Evolutionary conservation across 1,140 invertebrate species (phyloP).

Genomic region (Pogonomyrmex barbatus): DNA sequence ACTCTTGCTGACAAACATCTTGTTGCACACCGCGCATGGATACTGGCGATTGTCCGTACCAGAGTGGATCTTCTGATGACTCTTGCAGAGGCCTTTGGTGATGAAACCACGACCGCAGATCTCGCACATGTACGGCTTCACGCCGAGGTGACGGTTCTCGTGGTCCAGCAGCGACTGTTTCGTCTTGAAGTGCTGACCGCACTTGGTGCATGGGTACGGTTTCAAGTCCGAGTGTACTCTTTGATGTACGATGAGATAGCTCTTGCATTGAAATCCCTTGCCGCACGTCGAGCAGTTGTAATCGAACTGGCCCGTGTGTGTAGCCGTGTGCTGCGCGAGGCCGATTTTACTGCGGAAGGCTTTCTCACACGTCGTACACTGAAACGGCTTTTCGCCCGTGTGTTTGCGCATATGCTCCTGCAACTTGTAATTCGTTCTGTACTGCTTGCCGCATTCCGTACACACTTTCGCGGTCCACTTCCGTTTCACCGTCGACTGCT

Average conservation of each 20-base stretch:
- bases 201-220: slow-evolving; percentile 88
- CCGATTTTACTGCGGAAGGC: slow-evolving; percentile 90
- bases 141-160: slow-evolving; percentile 92
- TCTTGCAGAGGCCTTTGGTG: slow-evolving; percentile 91
- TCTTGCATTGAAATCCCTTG: slow-evolving; percentile 91
- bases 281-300: slow-evolving; percentile 90
- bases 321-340: slow-evolving; percentile 89
- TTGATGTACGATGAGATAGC: slow-evolving; percentile 90
- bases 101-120: slow-evolving; percentile 93
- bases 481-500: slow-evolving; percentile 76
- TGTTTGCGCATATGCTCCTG: slow-evolving; percentile 93
- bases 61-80: slow-evolving; percentile 90
- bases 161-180: slow-evolving; percentile 92
- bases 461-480: slow-evolving; percentile 87
- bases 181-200: slow-evolving; percentile 90
- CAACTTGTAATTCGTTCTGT: slow-evolving; percentile 89
- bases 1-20: slow-evolving; percentile 91
- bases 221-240: slow-evolving; percentile 89
- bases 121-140: slow-evolving; percentile 93
- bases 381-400: slow-evolving; percentile 93
- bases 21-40: slow-evolving; percentile 89
- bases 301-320: slow-evolving; percentile 89
- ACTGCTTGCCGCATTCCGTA: slow-evolving; percentile 87
- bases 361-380: slow-evolving; percentile 92
- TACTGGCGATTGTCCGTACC: slow-evolving; percentile 89